Evolutionary conservation across 2,797 vertebrate genomes (phyloP).

Genomic region (Simalia tracyae): DNA sequence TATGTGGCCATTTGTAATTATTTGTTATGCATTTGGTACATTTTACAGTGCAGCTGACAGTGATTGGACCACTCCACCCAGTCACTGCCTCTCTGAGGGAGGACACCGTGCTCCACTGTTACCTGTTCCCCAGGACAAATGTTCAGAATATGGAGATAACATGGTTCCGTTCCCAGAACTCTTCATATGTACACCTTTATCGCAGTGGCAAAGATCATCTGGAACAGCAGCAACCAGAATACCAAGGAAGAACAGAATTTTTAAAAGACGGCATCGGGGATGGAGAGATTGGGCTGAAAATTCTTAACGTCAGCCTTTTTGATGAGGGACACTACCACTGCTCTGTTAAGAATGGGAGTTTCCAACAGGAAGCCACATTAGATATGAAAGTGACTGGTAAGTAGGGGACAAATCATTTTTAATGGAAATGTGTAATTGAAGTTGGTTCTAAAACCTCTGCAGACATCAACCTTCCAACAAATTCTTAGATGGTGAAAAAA

Average conservation of each 20-base stretch:
- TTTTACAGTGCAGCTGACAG: constrained; percentile 15
- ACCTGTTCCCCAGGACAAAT: background rate
- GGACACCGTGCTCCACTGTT: constrained; percentile 24
- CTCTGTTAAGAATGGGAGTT: constrained; percentile 26
- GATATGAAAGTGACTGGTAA: constrained; percentile 44
- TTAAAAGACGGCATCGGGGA: constrained; percentile 29
- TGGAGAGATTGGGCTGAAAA: constrained; percentile 31
- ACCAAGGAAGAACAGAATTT: constrained; percentile 36
- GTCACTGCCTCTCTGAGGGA: background rate
- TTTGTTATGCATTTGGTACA: background rate
- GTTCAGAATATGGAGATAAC: constrained; percentile 29
- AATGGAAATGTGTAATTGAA: background rate
- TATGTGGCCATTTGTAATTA: background rate
- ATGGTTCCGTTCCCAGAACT: constrained; percentile 33
- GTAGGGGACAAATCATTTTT: background rate
- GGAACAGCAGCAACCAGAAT: constrained; percentile 14
- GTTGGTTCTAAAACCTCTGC: background rate
- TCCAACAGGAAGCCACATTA: constrained; percentile 29
- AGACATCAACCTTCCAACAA: background rate
- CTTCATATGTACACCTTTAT: constrained; percentile 27
- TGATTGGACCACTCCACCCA: constrained; percentile 13
- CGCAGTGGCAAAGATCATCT: constrained; percentile 13
- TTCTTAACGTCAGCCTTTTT: constrained; percentile 25
- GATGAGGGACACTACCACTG: constrained; percentile 41
- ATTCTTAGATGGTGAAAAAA: background rate